Conservation (phyloP, 2,113 vertebrate genomes). For the Corythaixoides concolor region DNA sequence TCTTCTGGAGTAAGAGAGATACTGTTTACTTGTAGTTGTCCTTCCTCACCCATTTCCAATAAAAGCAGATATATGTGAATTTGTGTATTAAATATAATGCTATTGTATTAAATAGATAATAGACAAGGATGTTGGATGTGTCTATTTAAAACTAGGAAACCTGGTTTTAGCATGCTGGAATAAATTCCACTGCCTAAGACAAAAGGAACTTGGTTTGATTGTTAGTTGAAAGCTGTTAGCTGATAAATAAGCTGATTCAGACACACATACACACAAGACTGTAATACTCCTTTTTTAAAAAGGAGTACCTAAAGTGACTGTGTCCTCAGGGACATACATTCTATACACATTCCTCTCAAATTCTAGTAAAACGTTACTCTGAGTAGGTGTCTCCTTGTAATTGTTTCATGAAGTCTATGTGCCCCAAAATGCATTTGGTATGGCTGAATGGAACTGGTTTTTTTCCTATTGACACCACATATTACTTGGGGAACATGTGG, state of each 20-base stretch:
- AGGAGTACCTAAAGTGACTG: not conserved
- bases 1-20: not conserved
- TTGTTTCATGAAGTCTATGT: not conserved
- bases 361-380: not conserved
- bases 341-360: not conserved
- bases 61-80: not conserved
- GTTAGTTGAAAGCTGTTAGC: not conserved
- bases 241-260: not conserved
- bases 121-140: not conserved
- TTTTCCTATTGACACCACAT: not conserved
- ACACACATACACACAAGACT: not conserved
- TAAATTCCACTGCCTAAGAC: not conserved
- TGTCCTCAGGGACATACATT: not conserved
- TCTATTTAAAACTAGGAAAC: not conserved
- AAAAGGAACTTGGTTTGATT: not conserved
- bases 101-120: not conserved
- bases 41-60: not conserved
- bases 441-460: not conserved
- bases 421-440: not conserved
- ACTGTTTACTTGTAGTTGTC: not conserved
- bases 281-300: not conserved
- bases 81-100: not conserved
- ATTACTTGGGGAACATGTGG: not conserved
- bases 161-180: not conserved
- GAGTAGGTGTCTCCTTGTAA: not conserved